These are phyloP conservation scores for Dioctria rufipes DNA, from an alignment of 2,888 invertebrate species.

Conservation along the genomic window DNA sequence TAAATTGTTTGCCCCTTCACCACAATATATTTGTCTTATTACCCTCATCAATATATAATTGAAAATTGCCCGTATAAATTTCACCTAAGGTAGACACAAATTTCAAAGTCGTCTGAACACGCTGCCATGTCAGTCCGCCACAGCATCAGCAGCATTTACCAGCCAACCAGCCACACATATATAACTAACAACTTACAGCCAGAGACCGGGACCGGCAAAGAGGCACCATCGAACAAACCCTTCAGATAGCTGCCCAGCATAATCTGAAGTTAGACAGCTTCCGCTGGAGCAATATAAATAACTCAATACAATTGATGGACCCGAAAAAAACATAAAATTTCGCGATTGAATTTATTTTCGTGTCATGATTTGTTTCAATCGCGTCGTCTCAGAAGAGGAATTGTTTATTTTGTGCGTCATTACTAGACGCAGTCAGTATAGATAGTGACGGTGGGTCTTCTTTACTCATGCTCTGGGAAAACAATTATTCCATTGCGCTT, in stretches of 20 bases:
- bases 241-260: neutral
- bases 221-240: neutral
- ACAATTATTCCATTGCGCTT: constrained; percentile 40
- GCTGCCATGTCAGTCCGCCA: neutral
- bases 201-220: neutral
- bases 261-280: constrained; percentile 47
- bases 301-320: constrained; percentile 49
- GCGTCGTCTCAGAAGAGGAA: neutral
- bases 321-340: constrained; percentile 48
- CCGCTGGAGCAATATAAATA: constrained; percentile 45
- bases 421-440: constrained; percentile 7
- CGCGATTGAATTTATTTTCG: constrained; percentile 49
- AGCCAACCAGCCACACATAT: constrained; percentile 2
- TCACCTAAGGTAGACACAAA: constrained; percentile 39
- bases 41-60: constrained; percentile 46
- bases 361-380: constrained; percentile 32
- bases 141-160: neutral
- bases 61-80: constrained; percentile 48
- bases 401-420: constrained; percentile 20
- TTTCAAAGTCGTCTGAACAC: constrained; percentile 6
- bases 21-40: constrained; percentile 48
- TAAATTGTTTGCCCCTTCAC: constrained; percentile 6
- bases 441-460: constrained; percentile 45
- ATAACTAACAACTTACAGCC: neutral
- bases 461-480: constrained; percentile 17